Evolutionary conservation across 2,888 invertebrate genomes (phyloP), one percentile per base, ranked within the genome.

Genomic region (Dynastes hyllus): DNA sequence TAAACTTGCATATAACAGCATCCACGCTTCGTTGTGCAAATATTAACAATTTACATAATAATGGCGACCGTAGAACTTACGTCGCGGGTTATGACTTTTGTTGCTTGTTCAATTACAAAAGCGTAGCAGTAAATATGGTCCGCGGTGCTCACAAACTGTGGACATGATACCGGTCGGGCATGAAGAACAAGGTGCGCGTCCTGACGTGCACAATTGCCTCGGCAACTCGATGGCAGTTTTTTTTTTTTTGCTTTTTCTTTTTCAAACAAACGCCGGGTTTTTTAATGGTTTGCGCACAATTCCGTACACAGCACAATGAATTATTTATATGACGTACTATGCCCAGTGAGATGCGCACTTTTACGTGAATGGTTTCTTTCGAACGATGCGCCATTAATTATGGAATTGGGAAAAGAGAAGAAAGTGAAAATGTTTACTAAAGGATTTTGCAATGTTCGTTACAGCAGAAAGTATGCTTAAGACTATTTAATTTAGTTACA

Each of bases 11-110:
- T 8, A 66, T 77, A 73, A 73, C 73, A 73, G 73, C n/a, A 73
- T 73, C 58, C 73, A 73, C 73, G 73, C 73, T 73, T 58, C 73
- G 73, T 22, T 73, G 73, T 73, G 73, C 73, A 73, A 73, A 73
- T 73, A 73, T 61, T 58, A 73, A 61, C 58, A 73, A 73, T 73
- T 73, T 73, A 58, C 73, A 73, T 73, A 73, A 73, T 73, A 73
- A 73, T 73, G 40, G 40, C 45, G 53, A 40, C 22, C 58, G 40
- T 37, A 37, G 37, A 37, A 71, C 71, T 32, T 71, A 71, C 32
- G 58, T 16, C 40, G 16, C 58, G 58, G 40, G 27, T 73, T 73
- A 73, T 73, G 73, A 73, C 73, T 73, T 73, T 73, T 73, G 73
- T 73, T 73, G 61, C 73, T 27, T 73, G 73, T 58, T 73, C 73